A percentile compares a stretch with the other conserved stretches of the same genome.
Conservation (phyloP, 2,113 vertebrate species). For the Riparia riparia region DNA sequence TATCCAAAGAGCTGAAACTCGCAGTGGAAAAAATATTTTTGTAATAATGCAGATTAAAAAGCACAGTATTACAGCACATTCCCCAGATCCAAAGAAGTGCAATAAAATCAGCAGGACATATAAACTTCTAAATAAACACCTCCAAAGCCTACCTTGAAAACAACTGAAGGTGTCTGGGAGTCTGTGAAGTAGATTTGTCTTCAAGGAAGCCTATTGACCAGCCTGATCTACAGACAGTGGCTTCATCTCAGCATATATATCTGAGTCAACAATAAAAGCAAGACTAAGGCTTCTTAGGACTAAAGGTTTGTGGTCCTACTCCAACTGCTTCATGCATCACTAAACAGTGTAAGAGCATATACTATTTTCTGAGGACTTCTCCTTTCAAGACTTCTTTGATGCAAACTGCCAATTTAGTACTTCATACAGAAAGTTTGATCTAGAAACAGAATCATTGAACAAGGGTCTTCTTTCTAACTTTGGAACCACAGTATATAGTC, state of each 20-base stretch:
- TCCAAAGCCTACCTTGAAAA: neutral
- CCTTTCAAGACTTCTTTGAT: neutral
- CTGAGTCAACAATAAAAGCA: neutral
- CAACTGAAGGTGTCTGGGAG: neutral
- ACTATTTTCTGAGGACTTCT: neutral
- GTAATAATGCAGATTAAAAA: neutral
- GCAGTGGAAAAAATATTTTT: neutral
- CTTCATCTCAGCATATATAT: neutral
- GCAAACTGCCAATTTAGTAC: neutral
- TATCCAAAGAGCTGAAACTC: neutral
- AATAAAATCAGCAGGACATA: neutral
- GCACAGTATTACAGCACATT: neutral
- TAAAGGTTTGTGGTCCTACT: neutral
- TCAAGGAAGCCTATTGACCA: neutral
- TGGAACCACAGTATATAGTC: neutral
- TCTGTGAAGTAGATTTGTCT: neutral
- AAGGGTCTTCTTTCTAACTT: neutral
- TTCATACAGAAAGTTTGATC: neutral
- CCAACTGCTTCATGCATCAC: neutral
- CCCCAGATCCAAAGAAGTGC: neutral
- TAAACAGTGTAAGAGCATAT: neutral
- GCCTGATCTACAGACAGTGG: neutral
- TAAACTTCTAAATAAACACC: neutral
- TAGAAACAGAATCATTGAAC: neutral
- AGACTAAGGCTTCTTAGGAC: neutral